Base-by-base conservation (phyloP, 2,113 vertebrate genomes). In the Cyphotilapia sp. region DNA sequence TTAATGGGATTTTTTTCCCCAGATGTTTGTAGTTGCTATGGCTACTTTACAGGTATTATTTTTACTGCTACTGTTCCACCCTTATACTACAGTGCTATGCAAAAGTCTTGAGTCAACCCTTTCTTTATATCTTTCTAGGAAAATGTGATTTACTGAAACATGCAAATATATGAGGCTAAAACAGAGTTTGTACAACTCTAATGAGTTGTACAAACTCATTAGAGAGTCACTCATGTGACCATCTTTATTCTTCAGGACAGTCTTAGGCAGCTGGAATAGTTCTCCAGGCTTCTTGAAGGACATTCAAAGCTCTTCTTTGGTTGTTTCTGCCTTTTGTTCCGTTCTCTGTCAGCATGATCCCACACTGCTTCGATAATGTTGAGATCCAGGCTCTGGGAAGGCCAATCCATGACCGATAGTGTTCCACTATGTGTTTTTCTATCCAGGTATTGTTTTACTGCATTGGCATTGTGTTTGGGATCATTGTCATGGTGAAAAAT, bases 1-100 rank as follows among this genome's bases (percentile, higher is more conserved):
- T 76, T 76, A 8, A 76, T 49, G 3, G 42, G 1, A 8, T 76
- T 76, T 19, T 19, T 0, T 0, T 0, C 10, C 27, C 17, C 8
- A 74, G 40, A 45, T 47, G 40, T 76, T 76, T 47, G 24, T 27
- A 47, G 69, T 76, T 76, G 40, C 69, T 47, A 29, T 76, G 69
- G 69, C 24, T 47, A 29, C 69, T 47, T 76, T 11, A 76, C 40
- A 76, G 40, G 22, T 27, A 74, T 45, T 14, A 74, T 17, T 45
- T 45, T 45, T 74, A 27, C 24, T 17, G 69, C n/a, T 74, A 45
- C 24, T 74, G 13, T 74, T 42, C 13, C 22, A 74, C 22, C 40
- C 40, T 27, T 27, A 27, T 16, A 27, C 22, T 74, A 45, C 69
- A 45, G 40, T 74, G 14, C 40, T 45, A 16, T 74, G 22, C 40